Percentiles rank a stretch among this genome's conserved stretches.
phyloP scores from a whole-genome alignment of 2,797 vertebrate genomes.

The Ctenopoma multispine region DNA sequence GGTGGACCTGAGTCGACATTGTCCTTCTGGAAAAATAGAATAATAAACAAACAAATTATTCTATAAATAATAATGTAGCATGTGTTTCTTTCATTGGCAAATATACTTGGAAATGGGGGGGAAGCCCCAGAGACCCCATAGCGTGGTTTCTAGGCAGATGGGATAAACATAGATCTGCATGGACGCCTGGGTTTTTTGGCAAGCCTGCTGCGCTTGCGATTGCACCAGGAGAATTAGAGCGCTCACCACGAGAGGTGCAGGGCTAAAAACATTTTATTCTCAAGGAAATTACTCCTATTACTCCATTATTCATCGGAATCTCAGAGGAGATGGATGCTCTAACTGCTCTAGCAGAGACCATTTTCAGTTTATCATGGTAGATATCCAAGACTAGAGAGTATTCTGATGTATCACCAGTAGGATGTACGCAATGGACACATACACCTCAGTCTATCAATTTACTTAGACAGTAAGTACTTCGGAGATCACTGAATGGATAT shows the following conservation, averaged over 20 bases:
- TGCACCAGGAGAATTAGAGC: slow-evolving; percentile 70
- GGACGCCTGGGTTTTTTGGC: slow-evolving; percentile 72
- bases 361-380: slow-evolving; percentile 65
- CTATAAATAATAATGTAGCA: slow-evolving; percentile 83
- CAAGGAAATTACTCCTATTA: slow-evolving; percentile 81
- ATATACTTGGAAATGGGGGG: slow-evolving; percentile 60
- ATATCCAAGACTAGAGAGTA: slow-evolving; percentile 67
- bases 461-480: slow-evolving; percentile 71
- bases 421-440: slow-evolving; percentile 70
- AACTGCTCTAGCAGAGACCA: slow-evolving; percentile 81
- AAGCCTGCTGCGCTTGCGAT: slow-evolving; percentile 47
- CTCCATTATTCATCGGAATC: slow-evolving; percentile 82
- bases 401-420: slow-evolving; percentile 70
- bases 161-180: slow-evolving; percentile 74
- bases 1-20: slow-evolving; percentile 51
- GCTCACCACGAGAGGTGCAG: slow-evolving; percentile 77
- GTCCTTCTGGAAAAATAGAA: slow-evolving; percentile 74
- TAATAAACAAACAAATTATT: slow-evolving; percentile 83
- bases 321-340: slow-evolving; percentile 75
- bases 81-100: slow-evolving; percentile 79
- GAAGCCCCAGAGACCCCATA: slow-evolving; percentile 77
- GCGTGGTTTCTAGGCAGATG: slow-evolving; percentile 68
- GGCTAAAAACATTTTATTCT: slow-evolving; percentile 83
- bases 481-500: slow-evolving; percentile 69
- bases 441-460: slow-evolving; percentile 76